Percentiles rank a stretch among this genome's conserved stretches.
Conservation (phyloP, 2,113 vertebrate species). For the Phodopus roborovskii region DNA sequence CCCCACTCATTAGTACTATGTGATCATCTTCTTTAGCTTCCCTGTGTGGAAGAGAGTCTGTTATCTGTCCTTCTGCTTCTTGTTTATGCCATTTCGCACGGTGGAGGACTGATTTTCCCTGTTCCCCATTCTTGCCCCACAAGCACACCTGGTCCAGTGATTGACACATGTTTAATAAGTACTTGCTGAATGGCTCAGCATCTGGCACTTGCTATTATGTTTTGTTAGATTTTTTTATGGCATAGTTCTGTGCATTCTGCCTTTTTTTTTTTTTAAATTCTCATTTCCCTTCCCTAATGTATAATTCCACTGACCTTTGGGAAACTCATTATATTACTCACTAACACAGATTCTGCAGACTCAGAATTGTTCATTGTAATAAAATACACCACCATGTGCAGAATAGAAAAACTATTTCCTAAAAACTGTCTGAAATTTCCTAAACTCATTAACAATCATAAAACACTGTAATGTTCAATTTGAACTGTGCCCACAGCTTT, state of each 20-base stretch:
- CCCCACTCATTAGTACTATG: not conserved
- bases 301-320: conserved; percentile 71
- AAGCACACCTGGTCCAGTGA: not conserved
- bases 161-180: not conserved
- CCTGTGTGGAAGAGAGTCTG: not conserved
- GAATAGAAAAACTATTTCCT: conserved; percentile 41
- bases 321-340: conserved; percentile 69
- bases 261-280: not conserved
- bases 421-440: conserved; percentile 66
- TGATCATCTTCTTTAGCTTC: not conserved
- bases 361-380: conserved; percentile 64
- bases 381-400: conserved; percentile 21
- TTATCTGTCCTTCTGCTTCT: not conserved
- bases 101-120: not conserved
- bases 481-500: conserved; percentile 50
- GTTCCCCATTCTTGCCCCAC: not conserved
- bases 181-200: not conserved
- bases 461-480: conserved; percentile 62
- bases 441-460: conserved; percentile 62
- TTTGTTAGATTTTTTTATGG: conserved; percentile 16
- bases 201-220: not conserved
- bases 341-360: conserved; percentile 74
- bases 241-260: conserved; percentile 14
- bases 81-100: not conserved
- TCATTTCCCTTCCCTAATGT: conserved; percentile 57